Evolutionary conservation across 2,113 vertebrate genomes (phyloP).

Genomic region (Cnemophilus loriae): DNA sequence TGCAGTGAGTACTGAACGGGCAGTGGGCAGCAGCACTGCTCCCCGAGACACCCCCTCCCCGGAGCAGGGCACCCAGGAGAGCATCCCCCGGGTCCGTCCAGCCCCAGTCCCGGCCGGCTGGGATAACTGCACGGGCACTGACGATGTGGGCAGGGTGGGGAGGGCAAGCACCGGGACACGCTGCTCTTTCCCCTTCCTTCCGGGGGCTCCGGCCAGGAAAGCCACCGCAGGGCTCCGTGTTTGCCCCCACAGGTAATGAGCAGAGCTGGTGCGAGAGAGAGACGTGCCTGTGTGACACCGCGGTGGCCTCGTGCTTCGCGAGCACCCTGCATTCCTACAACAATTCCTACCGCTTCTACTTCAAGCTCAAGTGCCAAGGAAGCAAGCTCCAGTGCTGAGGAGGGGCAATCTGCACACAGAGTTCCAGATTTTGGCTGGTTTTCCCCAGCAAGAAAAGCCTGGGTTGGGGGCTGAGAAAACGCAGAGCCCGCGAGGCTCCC

Average conservation of each 20-base stretch:
- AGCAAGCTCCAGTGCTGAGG: conserved; percentile 31
- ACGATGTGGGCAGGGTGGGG: fast-evolving
- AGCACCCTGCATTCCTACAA: conserved; percentile 53
- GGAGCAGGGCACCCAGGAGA: neutral
- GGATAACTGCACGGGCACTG: fast-evolving
- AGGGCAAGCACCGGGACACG: fast-evolving
- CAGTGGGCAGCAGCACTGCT: neutral
- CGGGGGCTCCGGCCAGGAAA: neutral
- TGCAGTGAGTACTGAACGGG: conserved; percentile 16
- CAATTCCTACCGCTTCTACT: conserved; percentile 48
- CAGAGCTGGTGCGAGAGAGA: conserved; percentile 53
- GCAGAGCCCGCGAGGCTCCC: neutral
- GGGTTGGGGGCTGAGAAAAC: neutral
- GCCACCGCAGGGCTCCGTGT: fast-evolving
- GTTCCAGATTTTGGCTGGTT: neutral
- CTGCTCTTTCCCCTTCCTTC: fast-evolving
- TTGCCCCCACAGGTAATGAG: neutral
- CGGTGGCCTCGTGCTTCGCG: conserved; percentile 48
- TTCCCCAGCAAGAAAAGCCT: neutral
- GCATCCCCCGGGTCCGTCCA: neutral
- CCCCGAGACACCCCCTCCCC: neutral
- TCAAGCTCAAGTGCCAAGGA: conserved; percentile 15
- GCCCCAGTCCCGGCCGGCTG: too few relatives aligned
- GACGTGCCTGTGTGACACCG: conserved; percentile 57
- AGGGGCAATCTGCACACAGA: fast-evolving